Evolutionary conservation across 2,797 vertebrate species (phyloP).

Genomic region (Sphenodon punctatus): DNA sequence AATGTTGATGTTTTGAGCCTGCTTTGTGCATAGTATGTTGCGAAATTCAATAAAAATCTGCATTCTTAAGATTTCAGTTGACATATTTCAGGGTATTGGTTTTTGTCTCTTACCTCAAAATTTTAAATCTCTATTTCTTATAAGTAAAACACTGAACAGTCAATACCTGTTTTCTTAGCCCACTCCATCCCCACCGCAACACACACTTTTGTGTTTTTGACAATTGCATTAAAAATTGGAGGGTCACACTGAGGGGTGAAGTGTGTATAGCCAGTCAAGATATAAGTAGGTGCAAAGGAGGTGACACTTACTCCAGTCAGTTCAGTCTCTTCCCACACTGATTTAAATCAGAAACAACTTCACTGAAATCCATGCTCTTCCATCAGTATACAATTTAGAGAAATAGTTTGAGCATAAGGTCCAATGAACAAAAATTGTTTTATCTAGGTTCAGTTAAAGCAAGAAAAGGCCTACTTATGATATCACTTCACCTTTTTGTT

Average conservation of each 20-base stretch:
- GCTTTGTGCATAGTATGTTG: not conserved
- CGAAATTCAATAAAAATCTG: not conserved
- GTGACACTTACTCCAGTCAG: not conserved
- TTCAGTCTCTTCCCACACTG: not conserved
- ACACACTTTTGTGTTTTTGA: not conserved
- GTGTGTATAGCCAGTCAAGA: no score
- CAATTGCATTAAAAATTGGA: not conserved
- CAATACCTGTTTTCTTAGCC: no score
- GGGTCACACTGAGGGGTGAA: not conserved
- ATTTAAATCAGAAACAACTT: not conserved
- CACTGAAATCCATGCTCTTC: not conserved
- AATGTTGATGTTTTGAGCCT: not conserved
- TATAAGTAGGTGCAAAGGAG: not conserved
- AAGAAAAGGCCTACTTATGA: no score
- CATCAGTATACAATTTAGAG: not conserved
- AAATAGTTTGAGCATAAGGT: no score
- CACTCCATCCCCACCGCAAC: no score
- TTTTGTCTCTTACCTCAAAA: not conserved
- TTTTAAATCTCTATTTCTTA: not conserved
- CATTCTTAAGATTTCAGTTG: not conserved
- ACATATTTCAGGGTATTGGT: not conserved
- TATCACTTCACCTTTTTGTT: no score
- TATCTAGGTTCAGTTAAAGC: no score
- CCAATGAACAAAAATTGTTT: no score
- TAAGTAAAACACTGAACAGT: no score